phyloP scores from a whole-genome alignment of 2,797 vertebrate species.

The Notolabrus celidotus region DNA sequence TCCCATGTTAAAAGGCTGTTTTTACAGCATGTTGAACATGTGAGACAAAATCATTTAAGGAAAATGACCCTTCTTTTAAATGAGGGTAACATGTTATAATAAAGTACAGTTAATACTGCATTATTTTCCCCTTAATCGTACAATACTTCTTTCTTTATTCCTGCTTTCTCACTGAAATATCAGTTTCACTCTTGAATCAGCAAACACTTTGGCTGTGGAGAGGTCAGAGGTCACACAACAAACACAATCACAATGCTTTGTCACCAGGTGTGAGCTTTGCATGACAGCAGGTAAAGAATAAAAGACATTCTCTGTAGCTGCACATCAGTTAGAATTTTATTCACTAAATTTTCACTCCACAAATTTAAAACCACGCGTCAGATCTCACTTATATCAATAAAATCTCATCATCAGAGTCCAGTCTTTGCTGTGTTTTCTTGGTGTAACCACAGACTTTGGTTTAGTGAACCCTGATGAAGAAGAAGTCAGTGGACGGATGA shows the following conservation, averaged over 20 bases:
- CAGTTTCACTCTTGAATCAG: not conserved
- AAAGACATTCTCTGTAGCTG: conserved; percentile 6
- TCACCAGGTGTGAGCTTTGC: not conserved
- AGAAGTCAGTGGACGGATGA: not conserved
- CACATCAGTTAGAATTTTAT: conserved; percentile 21
- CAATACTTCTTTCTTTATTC: no score
- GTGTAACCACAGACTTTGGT: not conserved
- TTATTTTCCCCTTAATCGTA: no score
- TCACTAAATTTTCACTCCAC: not conserved
- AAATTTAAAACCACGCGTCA: not conserved
- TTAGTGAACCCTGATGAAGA: not conserved
- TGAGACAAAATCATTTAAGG: no score
- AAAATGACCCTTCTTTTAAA: no score
- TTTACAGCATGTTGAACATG: no score
- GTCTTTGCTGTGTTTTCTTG: not conserved
- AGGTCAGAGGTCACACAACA: conserved; percentile 24
- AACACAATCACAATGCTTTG: not conserved
- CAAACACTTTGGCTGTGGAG: conserved; percentile 2
- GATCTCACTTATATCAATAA: not conserved
- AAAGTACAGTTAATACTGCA: no score
- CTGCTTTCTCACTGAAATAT: no score
- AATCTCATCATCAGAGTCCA: not conserved
- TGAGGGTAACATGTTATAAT: no score
- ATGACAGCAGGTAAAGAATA: not conserved
- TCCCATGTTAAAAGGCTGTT: no score